Conservation (phyloP, 2,888 invertebrate genomes). For the Clepsis dumicolana region DNA sequence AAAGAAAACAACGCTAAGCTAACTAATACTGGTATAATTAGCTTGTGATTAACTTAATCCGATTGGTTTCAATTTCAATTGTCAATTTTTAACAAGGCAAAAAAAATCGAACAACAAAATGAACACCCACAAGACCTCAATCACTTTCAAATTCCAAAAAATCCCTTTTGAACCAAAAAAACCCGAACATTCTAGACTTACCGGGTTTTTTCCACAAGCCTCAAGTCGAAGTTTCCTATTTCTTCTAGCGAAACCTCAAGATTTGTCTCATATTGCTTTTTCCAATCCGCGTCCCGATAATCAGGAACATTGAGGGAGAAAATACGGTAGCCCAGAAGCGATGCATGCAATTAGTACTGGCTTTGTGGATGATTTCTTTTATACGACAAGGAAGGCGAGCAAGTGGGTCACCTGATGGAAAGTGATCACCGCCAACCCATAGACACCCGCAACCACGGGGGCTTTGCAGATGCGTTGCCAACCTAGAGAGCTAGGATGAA, state of each 20-base stretch:
- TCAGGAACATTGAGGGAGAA: conserved; percentile 15
- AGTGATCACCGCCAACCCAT: too few relatives aligned
- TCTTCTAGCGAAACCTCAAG: conserved; percentile 8
- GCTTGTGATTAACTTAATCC: too few relatives aligned
- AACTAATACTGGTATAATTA: too few relatives aligned
- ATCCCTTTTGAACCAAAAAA: not conserved
- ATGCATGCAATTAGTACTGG: conserved; percentile 5
- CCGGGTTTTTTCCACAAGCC: not conserved
- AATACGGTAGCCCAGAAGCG: conserved; percentile 1
- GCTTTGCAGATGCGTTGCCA: too few relatives aligned
- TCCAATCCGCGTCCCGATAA: conserved; percentile 16
- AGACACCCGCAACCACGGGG: too few relatives aligned
- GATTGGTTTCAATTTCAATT: too few relatives aligned
- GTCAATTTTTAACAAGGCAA: not conserved
- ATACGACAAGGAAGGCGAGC: too few relatives aligned
- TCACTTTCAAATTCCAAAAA: not conserved
- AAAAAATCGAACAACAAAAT: not conserved
- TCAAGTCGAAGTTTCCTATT: not conserved
- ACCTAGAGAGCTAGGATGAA: too few relatives aligned
- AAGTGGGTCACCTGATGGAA: too few relatives aligned
- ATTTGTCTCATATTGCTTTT: conserved; percentile 36
- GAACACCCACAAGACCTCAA: not conserved
- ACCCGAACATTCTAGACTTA: not conserved
- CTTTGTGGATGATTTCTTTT: not conserved
- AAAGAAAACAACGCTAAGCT: too few relatives aligned